Evolutionary conservation across 1,140 invertebrate species (phyloP), one percentile per base, ranked within the genome.

Genomic region (Samia ricini): DNA sequence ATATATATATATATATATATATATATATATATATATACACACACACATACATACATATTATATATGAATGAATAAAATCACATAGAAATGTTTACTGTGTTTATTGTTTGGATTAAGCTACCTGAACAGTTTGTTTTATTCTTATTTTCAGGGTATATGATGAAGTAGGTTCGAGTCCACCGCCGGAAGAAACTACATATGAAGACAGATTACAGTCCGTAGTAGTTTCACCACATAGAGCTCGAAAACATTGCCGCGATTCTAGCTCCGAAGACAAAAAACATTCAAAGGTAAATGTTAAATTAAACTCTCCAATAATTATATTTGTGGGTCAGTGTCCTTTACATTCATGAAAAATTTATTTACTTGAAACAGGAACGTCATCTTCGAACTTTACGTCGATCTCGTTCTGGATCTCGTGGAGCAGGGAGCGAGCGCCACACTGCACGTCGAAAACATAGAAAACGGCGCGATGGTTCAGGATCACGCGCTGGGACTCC

Each of bases 401-500:
- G 74, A 22, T 85, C 85, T 50, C 72, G 87, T 22, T 82, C 80
- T 4, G 80, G 88, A 24, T 83, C 88, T 0, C 81, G 85, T 19
- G 68, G 71, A 2, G 56, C 20, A 22, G 12, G 21, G 21, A 77
- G 76, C 18, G 79, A 77, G 49, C 57, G 68, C 19, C 80, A 83
- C 58, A 65, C 56, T 2, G 65, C 69, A 5, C 74, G 85, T 12
- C 73, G 83, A 20, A 70, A 79, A 2, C 84, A 85, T 61, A 77
- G 83, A 3, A 72, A 82, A 29, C 78, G 76, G 4, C 80, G 76
- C 36, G 81, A 82, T 42, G 78, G 77, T 1, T 82, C 79, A 0
- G 76, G 69, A 3, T 82, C 95, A 2, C 85, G 96, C 59, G 95
- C 96, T 4, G 96, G 95, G 8, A 97, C 96, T 5, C 96, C 96